Conservation (phyloP, 2,888 invertebrate species). For the Apamea monoglypha region DNA sequence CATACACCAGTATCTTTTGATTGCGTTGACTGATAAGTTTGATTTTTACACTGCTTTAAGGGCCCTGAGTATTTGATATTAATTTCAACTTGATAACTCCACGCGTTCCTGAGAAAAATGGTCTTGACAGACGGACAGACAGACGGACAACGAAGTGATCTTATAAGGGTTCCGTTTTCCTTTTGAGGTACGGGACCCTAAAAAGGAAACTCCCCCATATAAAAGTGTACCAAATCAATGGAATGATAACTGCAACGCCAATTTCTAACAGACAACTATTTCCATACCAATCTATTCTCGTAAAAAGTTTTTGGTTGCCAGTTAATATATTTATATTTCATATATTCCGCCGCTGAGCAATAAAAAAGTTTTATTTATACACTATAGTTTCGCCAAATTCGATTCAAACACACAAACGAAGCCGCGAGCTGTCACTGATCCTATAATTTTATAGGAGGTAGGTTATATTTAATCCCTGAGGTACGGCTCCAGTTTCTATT, state of each 20-base stretch:
- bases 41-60: too few species aligned
- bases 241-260: background rate
- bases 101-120: too few species aligned
- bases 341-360: conserved; percentile 24
- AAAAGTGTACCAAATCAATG: background rate
- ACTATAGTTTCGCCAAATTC: conserved; percentile 39
- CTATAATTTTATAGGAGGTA: conserved; percentile 43
- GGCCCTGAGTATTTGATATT: too few species aligned
- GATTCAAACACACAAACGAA: conserved; percentile 48
- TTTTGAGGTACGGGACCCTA: too few species aligned
- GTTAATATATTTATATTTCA: conserved; percentile 33
- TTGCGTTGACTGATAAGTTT: too few species aligned
- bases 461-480: conserved; percentile 34
- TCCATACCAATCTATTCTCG: conserved; percentile 13
- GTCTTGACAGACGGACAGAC: too few species aligned
- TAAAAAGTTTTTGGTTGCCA: conserved; percentile 34
- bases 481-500: conserved; percentile 26
- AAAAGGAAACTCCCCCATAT: background rate
- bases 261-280: conserved; percentile 16
- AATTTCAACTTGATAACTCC: too few species aligned
- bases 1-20: too few species aligned
- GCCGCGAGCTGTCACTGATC: conserved; percentile 33
- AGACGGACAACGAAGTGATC: too few species aligned
- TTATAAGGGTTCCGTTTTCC: too few species aligned
- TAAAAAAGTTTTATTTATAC: conserved; percentile 53